Evolutionary conservation across 2,797 vertebrate species (phyloP).

Genomic region (Hapalemur alaotrensis): DNA sequence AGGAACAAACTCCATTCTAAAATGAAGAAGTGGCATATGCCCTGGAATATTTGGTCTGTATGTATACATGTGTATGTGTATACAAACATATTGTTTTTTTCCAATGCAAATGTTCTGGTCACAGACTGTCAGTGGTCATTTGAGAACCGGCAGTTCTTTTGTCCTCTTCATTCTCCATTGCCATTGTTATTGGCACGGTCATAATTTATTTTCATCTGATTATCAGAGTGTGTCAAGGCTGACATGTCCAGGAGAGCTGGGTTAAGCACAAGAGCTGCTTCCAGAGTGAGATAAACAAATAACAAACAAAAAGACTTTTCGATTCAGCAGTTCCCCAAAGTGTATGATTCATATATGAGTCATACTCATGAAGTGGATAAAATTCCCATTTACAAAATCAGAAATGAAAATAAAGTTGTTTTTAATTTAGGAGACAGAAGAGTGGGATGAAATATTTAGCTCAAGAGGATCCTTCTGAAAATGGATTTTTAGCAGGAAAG

Average conservation of each 20-base stretch:
- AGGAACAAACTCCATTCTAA: neutral
- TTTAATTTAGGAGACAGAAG: constrained; percentile 74
- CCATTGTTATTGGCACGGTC: neutral
- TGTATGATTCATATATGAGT: constrained; percentile 49
- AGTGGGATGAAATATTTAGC: constrained; percentile 44
- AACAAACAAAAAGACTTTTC: constrained; percentile 53
- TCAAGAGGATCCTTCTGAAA: constrained; percentile 65
- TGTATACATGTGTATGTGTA: neutral
- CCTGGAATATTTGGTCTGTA: neutral
- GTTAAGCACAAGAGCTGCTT: constrained; percentile 9
- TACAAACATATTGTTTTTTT: too few species aligned
- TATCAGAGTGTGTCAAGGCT: constrained; percentile 32
- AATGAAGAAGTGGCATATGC: neutral
- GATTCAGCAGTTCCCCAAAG: constrained; percentile 29
- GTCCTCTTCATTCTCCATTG: neutral
- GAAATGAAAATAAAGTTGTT: constrained; percentile 74
- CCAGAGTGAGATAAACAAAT: constrained; percentile 48
- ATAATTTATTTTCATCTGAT: constrained; percentile 64
- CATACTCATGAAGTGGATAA: constrained; percentile 58
- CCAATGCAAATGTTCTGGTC: neutral
- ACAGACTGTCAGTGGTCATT: neutral
- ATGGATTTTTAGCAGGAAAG: constrained; percentile 52
- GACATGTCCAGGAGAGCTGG: neutral
- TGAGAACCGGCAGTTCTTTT: neutral
- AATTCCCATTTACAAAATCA: constrained; percentile 47